Base-by-base conservation (phyloP, 1,140 invertebrate genomes). In the Brachionus plicatilis region DNA sequence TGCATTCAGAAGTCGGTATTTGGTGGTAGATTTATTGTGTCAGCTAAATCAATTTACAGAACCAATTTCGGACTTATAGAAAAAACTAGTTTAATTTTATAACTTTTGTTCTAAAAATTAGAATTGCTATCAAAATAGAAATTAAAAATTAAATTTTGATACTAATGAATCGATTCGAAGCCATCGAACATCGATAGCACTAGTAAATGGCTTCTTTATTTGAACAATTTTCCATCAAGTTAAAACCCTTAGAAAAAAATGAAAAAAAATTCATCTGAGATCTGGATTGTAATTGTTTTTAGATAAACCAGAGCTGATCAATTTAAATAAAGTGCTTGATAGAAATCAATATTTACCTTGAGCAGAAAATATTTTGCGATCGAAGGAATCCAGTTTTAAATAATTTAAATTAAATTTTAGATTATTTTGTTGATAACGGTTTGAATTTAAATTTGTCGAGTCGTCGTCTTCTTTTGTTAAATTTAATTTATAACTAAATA, bases 301-400 rank as follows among this genome's bases (percentile, higher is more conserved):
- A 60, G 53, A 60, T 60, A 60, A 60, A 60, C 53, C 53, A 60
- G 53, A 60, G 53, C n/a, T 24, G 53, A 60, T 60, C 53, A 20
- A 60, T 60, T 60, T 3, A 60, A 60, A 24, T 60, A 0, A 60
- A 60, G 70, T 43, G 24, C 17, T 75, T 6, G 17, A 17, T 68
- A 33, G 27, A 68, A 68, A 68, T 68, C 11, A 33, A 68, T 60
- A 29, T 33, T 72, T 72, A 76, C 72, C 72, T 76, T 76, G 72
- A 29, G 45, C 45, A 50, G 43, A 50, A 50, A 76, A 76, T 27
- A 76, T 76, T 47, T 47, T 76, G 14, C 72, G 27, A 76, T 76
- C 72, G 72, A 14, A 76, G 12, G 72, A 76, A 76, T 76, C 72
- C 72, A 76, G 72, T 76, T 76, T 76, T 76, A 76, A 76, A 50